phyloP scores from a whole-genome alignment of 2,113 vertebrate species.

The Caranx melampygus region DNA sequence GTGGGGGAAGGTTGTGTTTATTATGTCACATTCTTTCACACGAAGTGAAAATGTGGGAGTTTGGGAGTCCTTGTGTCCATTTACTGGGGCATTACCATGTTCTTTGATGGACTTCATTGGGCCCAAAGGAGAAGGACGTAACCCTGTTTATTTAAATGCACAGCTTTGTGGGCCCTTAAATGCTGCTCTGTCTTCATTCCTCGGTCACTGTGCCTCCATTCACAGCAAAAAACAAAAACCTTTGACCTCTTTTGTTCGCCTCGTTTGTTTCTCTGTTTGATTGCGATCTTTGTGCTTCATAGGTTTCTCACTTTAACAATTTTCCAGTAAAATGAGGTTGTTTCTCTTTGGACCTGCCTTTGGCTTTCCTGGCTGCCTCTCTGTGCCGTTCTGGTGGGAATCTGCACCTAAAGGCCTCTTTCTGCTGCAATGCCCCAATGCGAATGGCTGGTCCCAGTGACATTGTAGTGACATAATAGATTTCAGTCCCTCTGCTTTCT shows the following conservation, averaged over 20 bases:
- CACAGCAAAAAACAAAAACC: slow-evolving; percentile 79
- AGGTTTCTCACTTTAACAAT: slow-evolving; percentile 79
- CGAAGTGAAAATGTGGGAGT: slow-evolving; percentile 75
- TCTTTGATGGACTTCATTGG: slow-evolving; percentile 83
- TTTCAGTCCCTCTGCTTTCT: slow-evolving; percentile 60
- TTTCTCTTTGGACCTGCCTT: slow-evolving; percentile 55
- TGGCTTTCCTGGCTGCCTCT: slow-evolving; percentile 44
- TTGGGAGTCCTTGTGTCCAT: slow-evolving; percentile 75
- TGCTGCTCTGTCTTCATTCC: slow-evolving; percentile 78
- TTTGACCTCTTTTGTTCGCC: slow-evolving; percentile 80
- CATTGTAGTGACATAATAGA: slow-evolving; percentile 68
- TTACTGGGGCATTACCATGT: slow-evolving; percentile 80
- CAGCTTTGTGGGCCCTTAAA: slow-evolving; percentile 83
- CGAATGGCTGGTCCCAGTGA: slow-evolving; percentile 63
- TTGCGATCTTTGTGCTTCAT: slow-evolving; percentile 69
- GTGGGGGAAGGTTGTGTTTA: slow-evolving; percentile 60
- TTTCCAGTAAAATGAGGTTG: slow-evolving; percentile 74
- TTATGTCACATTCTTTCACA: slow-evolving; percentile 83
- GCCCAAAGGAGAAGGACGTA: slow-evolving; percentile 81
- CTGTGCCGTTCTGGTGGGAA: slow-evolving; percentile 73
- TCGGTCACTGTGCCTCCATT: slow-evolving; percentile 75
- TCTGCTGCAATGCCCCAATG: slow-evolving; percentile 55
- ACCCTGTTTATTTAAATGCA: slow-evolving; percentile 82
- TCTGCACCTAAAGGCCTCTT: slow-evolving; percentile 52
- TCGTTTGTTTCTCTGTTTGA: slow-evolving; percentile 67